Evolutionary conservation across 2,797 vertebrate genomes (phyloP).

Genomic region (Gila robusta): DNA sequence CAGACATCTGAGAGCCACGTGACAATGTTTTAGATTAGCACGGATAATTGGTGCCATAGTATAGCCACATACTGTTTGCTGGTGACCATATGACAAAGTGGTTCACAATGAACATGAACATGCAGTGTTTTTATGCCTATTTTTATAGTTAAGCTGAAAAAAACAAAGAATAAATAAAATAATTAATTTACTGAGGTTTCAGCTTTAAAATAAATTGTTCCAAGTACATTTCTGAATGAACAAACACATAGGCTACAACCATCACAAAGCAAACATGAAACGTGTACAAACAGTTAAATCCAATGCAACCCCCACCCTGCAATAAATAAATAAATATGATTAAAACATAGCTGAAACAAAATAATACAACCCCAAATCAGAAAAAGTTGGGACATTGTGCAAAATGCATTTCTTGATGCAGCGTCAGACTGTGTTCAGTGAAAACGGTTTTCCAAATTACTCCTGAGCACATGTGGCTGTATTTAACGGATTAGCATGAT

Average conservation of each 20-base stretch:
- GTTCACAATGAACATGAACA: not conserved
- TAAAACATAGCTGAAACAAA: not conserved
- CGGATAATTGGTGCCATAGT: slow-evolving; percentile 11
- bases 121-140: not conserved
- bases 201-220: not conserved
- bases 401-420: too few relatives aligned
- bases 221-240: not conserved
- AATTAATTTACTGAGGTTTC: not conserved
- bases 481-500: too few relatives aligned
- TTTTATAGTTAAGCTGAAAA: not conserved
- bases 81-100: slow-evolving; percentile 9
- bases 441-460: too few relatives aligned
- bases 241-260: not conserved
- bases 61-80: slow-evolving; percentile 6
- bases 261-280: not conserved
- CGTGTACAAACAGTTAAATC: not conserved
- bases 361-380: too few relatives aligned
- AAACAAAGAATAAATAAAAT: not conserved
- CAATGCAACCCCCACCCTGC: not conserved
- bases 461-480: too few relatives aligned
- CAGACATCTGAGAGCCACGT: slow-evolving; percentile 31
- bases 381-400: too few relatives aligned
- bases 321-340: not conserved
- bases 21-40: slow-evolving; percentile 35
- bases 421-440: too few relatives aligned